Evolutionary conservation across 2,113 vertebrate genomes (phyloP), one percentile per base, ranked within the genome.

Genomic region (Nothocercus julius): DNA sequence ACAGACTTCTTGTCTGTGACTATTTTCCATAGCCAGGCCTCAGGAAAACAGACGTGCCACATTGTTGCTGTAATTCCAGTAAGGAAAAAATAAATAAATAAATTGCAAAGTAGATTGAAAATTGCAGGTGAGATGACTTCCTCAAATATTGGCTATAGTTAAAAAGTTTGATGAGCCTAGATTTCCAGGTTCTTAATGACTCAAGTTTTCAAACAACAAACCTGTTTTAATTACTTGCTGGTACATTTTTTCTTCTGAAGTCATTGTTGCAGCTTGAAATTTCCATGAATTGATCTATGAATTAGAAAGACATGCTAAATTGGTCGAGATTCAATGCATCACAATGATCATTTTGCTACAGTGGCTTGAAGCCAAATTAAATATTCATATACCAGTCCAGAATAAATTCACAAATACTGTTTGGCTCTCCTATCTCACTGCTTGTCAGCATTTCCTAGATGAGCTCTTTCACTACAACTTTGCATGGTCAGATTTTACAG

Each of bases 371-470:
- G 96, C 93, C 94, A 97, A 96, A 96, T 96, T 97, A 95, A 97
- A 97, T 97, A 97, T 96, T 97, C 96, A 95, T 97, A 90, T 95
- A 96, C 84, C 87, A 94, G 92, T 96, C 95, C 97, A 97, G 95
- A 97, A 97, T 96, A 96, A 97, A 97, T 98, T 96, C 94, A 97
- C 95, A 97, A 97, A 96, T 97, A 97, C 93, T 95, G 59, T 95
- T 97, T 95, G 97, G 92, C 97, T 97, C 91, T 97, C 94, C 97
- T 84, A 32, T 91, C 92, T 90, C 61, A 92, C 95, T 98, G 96
- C 96, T 97, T 97, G 93, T 97, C 97, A 97, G 95, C 95, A 95
- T 92, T 97, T 97, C 97, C 95, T 96, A 95, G 94, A 96, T 97
- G 95, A 94, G 94, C 75, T 95, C 89, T 96, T 97, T 96, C 73